Evolutionary conservation across 2,113 vertebrate genomes (phyloP).

Genomic region (Sceloporus tristichus): DNA sequence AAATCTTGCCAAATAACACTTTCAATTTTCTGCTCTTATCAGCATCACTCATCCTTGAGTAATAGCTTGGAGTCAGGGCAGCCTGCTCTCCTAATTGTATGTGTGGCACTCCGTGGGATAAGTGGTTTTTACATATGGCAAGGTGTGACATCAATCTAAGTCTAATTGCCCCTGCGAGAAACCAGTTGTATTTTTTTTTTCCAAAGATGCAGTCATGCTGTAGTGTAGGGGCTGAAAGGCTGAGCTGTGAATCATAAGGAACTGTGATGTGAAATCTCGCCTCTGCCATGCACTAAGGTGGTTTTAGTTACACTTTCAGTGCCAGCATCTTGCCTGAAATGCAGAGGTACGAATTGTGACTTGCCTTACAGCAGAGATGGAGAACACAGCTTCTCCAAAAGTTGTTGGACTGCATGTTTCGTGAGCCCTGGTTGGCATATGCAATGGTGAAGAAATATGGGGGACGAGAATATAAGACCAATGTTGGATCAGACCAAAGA

Average conservation of each 20-base stretch:
- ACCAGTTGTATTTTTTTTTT: neutral
- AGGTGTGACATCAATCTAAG: slow-evolving; percentile 8
- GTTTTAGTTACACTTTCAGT: too few relatives aligned
- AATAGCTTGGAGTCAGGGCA: slow-evolving; percentile 16
- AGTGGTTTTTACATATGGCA: slow-evolving; percentile 7
- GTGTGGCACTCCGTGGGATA: neutral
- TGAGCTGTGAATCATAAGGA: neutral
- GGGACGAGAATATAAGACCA: too few relatives aligned
- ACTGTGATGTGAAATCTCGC: neutral
- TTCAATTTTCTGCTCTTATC: neutral
- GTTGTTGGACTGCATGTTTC: too few relatives aligned
- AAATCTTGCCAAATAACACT: neutral
- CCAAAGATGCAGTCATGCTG: neutral
- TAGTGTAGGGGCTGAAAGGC: neutral
- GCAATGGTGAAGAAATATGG: too few relatives aligned
- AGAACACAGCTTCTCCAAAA: too few relatives aligned
- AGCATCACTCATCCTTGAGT: neutral
- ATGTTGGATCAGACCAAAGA: too few relatives aligned
- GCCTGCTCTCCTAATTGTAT: neutral
- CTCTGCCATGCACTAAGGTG: neutral
- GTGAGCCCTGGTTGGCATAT: too few relatives aligned
- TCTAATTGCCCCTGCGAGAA: neutral
- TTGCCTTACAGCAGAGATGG: too few relatives aligned
- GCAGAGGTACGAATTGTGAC: too few relatives aligned
- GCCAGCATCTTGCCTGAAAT: too few relatives aligned